Evolutionary conservation across 2,888 invertebrate species (phyloP), one percentile per base, ranked within the genome.

Genomic region (Cyclophora albipunctata): DNA sequence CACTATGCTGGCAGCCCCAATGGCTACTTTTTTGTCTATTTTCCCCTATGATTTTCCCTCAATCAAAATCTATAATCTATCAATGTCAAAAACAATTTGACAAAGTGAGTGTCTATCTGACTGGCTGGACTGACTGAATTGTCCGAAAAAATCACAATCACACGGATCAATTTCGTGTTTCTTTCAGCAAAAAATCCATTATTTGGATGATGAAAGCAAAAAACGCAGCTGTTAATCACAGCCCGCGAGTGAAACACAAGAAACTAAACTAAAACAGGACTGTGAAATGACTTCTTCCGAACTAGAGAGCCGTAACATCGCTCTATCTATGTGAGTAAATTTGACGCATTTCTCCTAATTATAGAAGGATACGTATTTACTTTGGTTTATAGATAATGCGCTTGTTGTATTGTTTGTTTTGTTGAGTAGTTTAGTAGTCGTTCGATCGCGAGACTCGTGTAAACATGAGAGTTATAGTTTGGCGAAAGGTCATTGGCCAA

Each of bases 131-230:
- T 48, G 20, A 35, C 6, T 48, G 51, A 59, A 37, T 40, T 40
- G 45, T 47, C 45, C 45, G 35, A 20, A 41, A 34, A 45, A 48
- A 48, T 42, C 41, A 46, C 47, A 45, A 41, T 43, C 37, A 40
- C 33, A 52, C 51, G 34, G 60, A 71, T 69, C 66, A 66, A 65
- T 73, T 66, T 75, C 75, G 67, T 78, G 70, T 79, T 79, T 78
- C 77, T 69, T 43, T 43, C 69, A 74, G 69, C 66, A 75, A 78
- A 76, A 79, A 83, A 76, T 56, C 61, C 64, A 67, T 60, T 75
- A 73, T 72, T 80, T 73, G 77, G 84, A 86, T 84, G 73, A 86
- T 87, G 87, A 83, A 77, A 82, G 78, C 71, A 80, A 85, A 81
- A 83, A 85, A 73, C 69, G 56, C 64, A 66, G 64, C 66, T 66